Evolutionary conservation across 1,140 invertebrate species (phyloP).

Genomic region (Drosophila nikananu): DNA sequence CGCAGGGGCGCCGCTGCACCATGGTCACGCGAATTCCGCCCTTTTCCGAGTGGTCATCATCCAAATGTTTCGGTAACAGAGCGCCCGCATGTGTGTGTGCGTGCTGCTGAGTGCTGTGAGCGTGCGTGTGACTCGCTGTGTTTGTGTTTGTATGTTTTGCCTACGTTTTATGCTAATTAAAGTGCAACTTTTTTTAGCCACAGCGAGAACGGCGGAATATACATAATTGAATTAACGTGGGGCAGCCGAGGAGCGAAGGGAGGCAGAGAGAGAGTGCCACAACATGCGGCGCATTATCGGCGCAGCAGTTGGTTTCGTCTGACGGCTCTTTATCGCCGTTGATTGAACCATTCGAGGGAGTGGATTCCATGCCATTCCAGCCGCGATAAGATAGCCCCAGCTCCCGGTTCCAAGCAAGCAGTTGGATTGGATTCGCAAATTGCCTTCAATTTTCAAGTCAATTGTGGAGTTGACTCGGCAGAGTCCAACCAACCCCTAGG

Average conservation of each 20-base stretch:
- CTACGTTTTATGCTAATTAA: constrained; percentile 75
- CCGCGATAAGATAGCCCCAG: constrained; percentile 60
- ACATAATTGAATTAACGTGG: constrained; percentile 71
- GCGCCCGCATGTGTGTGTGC: constrained; percentile 37
- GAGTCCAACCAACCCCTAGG: constrained; percentile 60
- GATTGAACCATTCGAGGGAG: constrained; percentile 55
- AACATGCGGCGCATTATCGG: constrained; percentile 45
- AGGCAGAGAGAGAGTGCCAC: constrained; percentile 8
- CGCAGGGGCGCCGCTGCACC: constrained; percentile 7
- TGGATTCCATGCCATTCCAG: constrained; percentile 24
- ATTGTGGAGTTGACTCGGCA: constrained; percentile 66
- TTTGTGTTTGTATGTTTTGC: constrained; percentile 41
- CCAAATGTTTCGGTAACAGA: constrained; percentile 42
- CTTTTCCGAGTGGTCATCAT: constrained; percentile 47
- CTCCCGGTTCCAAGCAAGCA: not conserved
- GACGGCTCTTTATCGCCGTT: constrained; percentile 63
- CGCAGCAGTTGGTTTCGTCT: constrained; percentile 40
- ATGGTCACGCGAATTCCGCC: constrained; percentile 75
- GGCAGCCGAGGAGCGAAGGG: constrained; percentile 1
- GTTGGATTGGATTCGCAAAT: constrained; percentile 56
- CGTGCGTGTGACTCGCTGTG: constrained; percentile 6
- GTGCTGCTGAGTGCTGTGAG: constrained; percentile 12
- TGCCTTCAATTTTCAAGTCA: constrained; percentile 60
- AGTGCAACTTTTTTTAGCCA: constrained; percentile 72
- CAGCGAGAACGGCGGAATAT: constrained; percentile 39